phyloP scores from a whole-genome alignment of 1,140 invertebrate genomes.

The Drosophila pandora region DNA sequence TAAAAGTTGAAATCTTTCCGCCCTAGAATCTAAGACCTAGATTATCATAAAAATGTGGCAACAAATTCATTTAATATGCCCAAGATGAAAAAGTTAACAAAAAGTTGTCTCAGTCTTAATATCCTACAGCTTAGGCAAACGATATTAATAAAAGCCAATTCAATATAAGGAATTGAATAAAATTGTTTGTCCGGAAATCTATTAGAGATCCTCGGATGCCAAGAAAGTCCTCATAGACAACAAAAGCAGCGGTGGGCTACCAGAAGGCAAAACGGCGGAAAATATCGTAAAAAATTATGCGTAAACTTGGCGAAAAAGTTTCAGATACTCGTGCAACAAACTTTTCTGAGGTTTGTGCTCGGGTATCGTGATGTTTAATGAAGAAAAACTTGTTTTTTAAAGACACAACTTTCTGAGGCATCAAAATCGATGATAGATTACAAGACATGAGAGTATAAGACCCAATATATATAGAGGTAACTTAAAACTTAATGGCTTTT shows the following conservation, averaged over 20 bases:
- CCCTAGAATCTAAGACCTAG: not conserved
- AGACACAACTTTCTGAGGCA: conserved; percentile 5
- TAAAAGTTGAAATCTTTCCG: not conserved
- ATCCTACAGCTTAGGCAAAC: conserved; percentile 34
- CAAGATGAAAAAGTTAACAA: not conserved
- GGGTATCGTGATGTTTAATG: conserved; percentile 38
- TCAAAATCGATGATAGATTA: conserved; percentile 12
- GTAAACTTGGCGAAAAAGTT: conserved; percentile 47
- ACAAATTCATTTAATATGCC: conserved; percentile 11
- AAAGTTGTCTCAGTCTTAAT: conserved; percentile 27
- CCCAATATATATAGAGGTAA: not conserved
- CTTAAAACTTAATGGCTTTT: not conserved
- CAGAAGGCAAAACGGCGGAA: conserved; percentile 24
- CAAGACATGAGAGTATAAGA: conserved; percentile 4
- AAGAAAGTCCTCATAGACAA: conserved; percentile 17
- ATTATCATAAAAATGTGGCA: conserved; percentile 18
- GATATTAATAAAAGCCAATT: conserved; percentile 35
- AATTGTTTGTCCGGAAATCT: conserved; percentile 38
- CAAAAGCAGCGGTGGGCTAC: conserved; percentile 21
- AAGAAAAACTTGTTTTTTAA: conserved; percentile 23
- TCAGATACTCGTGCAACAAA: conserved; percentile 22
- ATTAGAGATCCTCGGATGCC: conserved; percentile 26
- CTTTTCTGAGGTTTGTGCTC: conserved; percentile 27
- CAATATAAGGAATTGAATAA: conserved; percentile 32
- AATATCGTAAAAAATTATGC: conserved; percentile 60